A percentile compares a stretch with the other conserved stretches of the same genome.
Evolutionary conservation across 1,140 invertebrate genomes (phyloP).

Genomic region (Nasonia giraulti): DNA sequence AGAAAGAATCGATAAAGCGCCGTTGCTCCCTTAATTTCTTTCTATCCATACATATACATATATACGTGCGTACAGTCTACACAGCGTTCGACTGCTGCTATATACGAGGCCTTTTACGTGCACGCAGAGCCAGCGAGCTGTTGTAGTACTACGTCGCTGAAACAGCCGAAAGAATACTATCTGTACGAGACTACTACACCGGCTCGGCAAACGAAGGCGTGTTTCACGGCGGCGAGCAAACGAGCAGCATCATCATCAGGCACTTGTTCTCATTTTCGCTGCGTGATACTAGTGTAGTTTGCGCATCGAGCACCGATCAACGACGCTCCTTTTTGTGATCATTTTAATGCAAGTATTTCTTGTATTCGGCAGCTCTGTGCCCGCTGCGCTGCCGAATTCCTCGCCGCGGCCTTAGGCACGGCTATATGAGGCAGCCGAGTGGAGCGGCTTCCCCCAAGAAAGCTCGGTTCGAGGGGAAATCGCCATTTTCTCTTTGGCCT

Average conservation of each 20-base stretch:
- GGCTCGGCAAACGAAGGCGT: background rate
- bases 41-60: no score
- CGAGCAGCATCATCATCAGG: background rate
- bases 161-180: background rate
- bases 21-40: background rate
- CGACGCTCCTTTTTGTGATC: no score
- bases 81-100: background rate
- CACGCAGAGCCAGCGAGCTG: background rate
- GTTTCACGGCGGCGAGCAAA: background rate
- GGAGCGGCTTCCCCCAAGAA: background rate
- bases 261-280: background rate
- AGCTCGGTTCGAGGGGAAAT: background rate
- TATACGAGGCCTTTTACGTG: background rate
- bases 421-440: background rate
- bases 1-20: slow-evolving; percentile 40
- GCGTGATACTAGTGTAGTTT: background rate
- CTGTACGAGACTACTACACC: background rate
- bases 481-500: slow-evolving; percentile 10
- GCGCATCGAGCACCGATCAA: no score
- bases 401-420: no score
- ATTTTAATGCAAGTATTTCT: no score
- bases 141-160: background rate
- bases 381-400: no score
- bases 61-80: no score
- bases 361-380: no score